Evolutionary conservation across 1,140 invertebrate genomes (phyloP).

Genomic region (Aradophagus sp.): DNA sequence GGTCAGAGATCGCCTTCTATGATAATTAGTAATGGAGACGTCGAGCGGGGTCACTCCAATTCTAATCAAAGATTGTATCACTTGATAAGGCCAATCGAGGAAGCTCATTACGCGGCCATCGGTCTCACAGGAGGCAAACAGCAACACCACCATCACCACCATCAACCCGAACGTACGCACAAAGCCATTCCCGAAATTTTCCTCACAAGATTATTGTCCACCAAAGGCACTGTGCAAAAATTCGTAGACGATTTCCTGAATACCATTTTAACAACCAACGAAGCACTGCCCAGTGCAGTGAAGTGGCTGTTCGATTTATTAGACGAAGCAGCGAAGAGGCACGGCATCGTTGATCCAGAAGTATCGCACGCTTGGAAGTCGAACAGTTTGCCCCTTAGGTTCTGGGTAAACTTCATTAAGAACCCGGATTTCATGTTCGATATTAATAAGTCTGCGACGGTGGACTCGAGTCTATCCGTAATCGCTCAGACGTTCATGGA

Average conservation of each 20-base stretch:
- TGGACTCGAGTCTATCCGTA: conserved; percentile 94
- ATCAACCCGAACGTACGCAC: conserved; percentile 84
- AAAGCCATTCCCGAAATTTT: conserved; percentile 98
- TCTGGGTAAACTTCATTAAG: conserved; percentile 98
- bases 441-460: conserved; percentile 92
- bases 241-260: conserved; percentile 96
- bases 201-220: conserved; percentile 91
- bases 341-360: conserved; percentile 90
- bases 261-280: conserved; percentile 91
- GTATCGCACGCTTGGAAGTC: conserved; percentile 98
- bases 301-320: conserved; percentile 97
- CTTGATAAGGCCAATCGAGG: conserved; percentile 88
- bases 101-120: conserved; percentile 78
- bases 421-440: conserved; percentile 98
- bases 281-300: conserved; percentile 91
- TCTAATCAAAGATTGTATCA: conserved; percentile 85
- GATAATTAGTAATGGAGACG: conserved; percentile 84
- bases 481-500: conserved; percentile 98
- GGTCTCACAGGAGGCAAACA: conserved; percentile 63
- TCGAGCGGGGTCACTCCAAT: conserved; percentile 78
- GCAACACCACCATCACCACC: conserved; percentile 71
- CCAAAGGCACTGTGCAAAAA: conserved; percentile 96
- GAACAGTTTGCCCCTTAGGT: conserved; percentile 93
- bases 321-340: conserved; percentile 89
- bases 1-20: conserved; percentile 78